Evolutionary conservation across 2,888 invertebrate species (phyloP).

Genomic region (Metacarcinus magister): DNA sequence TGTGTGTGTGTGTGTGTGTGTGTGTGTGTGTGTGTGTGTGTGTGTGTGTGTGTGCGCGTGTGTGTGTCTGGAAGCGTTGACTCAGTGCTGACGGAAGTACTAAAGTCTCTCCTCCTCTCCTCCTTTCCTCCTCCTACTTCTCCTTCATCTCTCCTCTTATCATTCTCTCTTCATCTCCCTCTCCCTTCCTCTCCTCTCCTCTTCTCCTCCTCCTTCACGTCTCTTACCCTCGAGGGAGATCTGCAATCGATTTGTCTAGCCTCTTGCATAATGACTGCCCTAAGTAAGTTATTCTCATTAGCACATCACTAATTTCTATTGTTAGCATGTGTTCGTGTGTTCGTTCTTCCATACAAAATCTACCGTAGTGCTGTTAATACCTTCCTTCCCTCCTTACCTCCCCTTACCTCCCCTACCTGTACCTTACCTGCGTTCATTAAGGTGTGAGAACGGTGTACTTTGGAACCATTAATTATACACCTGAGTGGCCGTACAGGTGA

Average conservation of each 20-base stretch:
- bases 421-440: neutral
- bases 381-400: neutral
- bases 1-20: no score
- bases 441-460: slow-evolving; percentile 17
- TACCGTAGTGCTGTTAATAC: neutral
- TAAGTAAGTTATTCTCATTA: slow-evolving; percentile 19
- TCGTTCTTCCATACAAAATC: neutral
- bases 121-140: neutral
- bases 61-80: slow-evolving; percentile 41
- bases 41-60: no score
- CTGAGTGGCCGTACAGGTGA: neutral
- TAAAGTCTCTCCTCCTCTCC: neutral
- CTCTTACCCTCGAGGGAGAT: neutral
- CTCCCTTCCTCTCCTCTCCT: neutral
- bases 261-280: neutral
- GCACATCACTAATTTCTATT: neutral
- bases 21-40: no score
- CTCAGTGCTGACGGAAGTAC: slow-evolving; percentile 10
- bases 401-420: neutral
- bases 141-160: neutral
- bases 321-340: neutral
- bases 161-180: neutral
- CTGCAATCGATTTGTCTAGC: neutral
- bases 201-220: neutral
- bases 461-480: neutral